Conservation (phyloP, 2,888 invertebrate genomes). For the Melipona beecheii region DNA sequence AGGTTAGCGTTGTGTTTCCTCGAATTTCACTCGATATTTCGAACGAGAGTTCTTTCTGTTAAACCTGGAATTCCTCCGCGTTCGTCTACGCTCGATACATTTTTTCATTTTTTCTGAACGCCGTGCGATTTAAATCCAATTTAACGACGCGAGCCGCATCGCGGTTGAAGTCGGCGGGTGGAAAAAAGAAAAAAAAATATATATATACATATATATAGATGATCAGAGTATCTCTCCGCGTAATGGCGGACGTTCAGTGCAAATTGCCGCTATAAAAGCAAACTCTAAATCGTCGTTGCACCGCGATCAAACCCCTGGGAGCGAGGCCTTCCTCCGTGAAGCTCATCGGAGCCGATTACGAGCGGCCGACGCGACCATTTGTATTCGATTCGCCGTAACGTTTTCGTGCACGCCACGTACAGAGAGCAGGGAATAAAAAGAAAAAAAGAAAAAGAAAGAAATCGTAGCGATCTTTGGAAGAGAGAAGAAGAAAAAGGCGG, state of each 20-base stretch:
- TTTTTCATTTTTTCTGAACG: background rate
- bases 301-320: slow-evolving; percentile 34
- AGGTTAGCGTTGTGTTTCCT: slow-evolving; percentile 68
- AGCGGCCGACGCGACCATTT: slow-evolving; percentile 36
- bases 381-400: slow-evolving; percentile 52
- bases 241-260: slow-evolving; percentile 24
- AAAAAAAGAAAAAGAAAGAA: background rate
- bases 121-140: background rate
- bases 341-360: slow-evolving; percentile 15
- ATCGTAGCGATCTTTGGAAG: background rate
- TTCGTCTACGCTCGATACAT: background rate
- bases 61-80: background rate
- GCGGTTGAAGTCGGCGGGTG: background rate
- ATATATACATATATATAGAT: background rate
- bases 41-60: background rate
- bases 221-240: slow-evolving; percentile 20
- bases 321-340: slow-evolving; percentile 3
- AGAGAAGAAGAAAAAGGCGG: background rate
- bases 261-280: slow-evolving; percentile 30
- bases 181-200: background rate
- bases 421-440: background rate
- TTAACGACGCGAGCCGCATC: background rate
- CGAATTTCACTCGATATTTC: background rate
- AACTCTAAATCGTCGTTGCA: slow-evolving; percentile 31
- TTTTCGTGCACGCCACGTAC: slow-evolving; percentile 29